Evolutionary conservation across 2,113 vertebrate species (phyloP), one percentile per base, ranked within the genome.

Genomic region (Corythaeola cristata): DNA sequence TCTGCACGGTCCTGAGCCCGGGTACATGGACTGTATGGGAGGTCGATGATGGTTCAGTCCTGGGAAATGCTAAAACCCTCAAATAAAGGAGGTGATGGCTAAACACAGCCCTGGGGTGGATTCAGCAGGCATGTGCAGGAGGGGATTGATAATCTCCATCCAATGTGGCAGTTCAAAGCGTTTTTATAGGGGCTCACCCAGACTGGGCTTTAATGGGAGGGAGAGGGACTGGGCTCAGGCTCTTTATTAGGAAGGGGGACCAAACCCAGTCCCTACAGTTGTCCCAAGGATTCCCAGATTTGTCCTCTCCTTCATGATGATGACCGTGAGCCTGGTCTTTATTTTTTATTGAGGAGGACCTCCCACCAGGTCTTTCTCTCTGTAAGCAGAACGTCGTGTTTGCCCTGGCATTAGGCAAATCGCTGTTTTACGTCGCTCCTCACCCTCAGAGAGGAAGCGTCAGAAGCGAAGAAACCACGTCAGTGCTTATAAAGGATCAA

Each of bases 361-460:
- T 56, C 44, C 21, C 0, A 1, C 3, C 2, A n/a, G 52, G 2
- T 12, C 27, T 15, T 45, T 15, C 21, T 27, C 30, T 27, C 67
- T 0, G 0, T 3, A 15, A 59, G 56, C 63, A 41, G 56, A 59
- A 30, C 0, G 6, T 22, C 1, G 0, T 9, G 26, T 8, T 67
- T 39, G 55, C 41, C 45, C 44, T 1, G 6, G 35, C 1, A 1
- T n/a, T 11, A 7, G 17, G 49, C 53, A 59, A 63, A 22, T 19
- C 12, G 11, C n/a, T 35, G 45, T 37, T 47, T n/a, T 6, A 27
- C 14, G 18, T 28, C 0, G 0, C 26, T 67, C 60, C 69, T 76
- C 44, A 74, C 45, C 66, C 84, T 89, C 44, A 3, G 50, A 62
- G n/a, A 69, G 78, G 47, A 80, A 56, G 37, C 6, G 2, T 64